phyloP scores from a whole-genome alignment of 2,888 invertebrate genomes.

The Hemicrepidius hirtus region DNA sequence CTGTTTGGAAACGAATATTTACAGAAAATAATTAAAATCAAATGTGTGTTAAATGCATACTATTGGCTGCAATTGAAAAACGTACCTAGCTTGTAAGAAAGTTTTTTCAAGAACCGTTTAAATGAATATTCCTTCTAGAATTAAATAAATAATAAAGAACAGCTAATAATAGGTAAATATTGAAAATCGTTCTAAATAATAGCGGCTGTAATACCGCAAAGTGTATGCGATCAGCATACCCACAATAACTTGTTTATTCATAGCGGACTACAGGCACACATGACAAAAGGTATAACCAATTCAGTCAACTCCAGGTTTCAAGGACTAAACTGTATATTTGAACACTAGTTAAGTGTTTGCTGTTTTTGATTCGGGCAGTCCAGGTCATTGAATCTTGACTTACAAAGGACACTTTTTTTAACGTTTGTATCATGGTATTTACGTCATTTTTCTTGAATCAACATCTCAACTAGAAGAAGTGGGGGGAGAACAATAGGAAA shows the following conservation, averaged over 20 bases:
- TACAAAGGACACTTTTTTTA: conserved; percentile 24
- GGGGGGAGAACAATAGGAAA: conserved; percentile 19
- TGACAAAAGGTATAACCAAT: conserved; percentile 32
- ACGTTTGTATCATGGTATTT: neutral
- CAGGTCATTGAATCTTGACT: conserved; percentile 28
- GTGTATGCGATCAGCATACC: conserved; percentile 10
- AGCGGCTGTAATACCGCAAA: conserved; percentile 12
- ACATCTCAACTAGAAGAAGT: neutral
- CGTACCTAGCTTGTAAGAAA: too few relatives aligned
- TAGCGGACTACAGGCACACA: conserved; percentile 22
- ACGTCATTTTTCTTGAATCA: conserved; percentile 1
- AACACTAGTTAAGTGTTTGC: conserved; percentile 10
- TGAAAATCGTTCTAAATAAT: conserved; percentile 13
- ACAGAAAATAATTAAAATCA: too few relatives aligned
- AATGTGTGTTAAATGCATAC: too few relatives aligned
- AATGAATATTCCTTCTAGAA: too few relatives aligned
- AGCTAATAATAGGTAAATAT: conserved; percentile 9
- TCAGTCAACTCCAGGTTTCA: conserved; percentile 29
- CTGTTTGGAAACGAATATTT: too few relatives aligned
- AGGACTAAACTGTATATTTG: conserved; percentile 28
- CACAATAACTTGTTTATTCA: conserved; percentile 20
- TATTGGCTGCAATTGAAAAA: too few relatives aligned
- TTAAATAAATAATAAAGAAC: neutral
- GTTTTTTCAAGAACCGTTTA: too few relatives aligned
- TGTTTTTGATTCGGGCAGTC: conserved; percentile 15